A percentile compares a stretch with the other conserved stretches of the same genome.
These are phyloP conservation scores for Patella vulgata DNA, from an alignment of 1,140 invertebrate species.

Conservation along the genomic window DNA sequence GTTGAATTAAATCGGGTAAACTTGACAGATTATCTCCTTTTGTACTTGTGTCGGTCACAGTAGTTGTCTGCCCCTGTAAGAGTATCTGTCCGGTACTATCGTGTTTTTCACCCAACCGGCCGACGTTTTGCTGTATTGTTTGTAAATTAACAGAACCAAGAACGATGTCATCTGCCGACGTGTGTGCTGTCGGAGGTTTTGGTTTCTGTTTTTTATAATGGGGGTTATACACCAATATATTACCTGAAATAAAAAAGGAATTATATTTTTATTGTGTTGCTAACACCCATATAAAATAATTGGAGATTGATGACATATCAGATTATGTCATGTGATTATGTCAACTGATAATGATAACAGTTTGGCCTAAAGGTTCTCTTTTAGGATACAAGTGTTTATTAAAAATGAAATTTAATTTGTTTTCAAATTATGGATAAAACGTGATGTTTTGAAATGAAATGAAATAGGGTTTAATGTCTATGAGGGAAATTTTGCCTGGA, in stretches of 20 bases:
- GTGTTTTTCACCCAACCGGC: slow-evolving; percentile 24
- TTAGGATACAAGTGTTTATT: too few relatives aligned
- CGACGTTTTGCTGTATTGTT: slow-evolving; percentile 35
- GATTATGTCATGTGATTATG: background rate
- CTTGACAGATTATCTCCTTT: slow-evolving; percentile 8
- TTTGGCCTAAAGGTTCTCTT: too few relatives aligned
- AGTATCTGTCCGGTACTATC: background rate
- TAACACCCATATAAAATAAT: too few relatives aligned
- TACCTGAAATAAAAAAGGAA: slow-evolving; percentile 22
- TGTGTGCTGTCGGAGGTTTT: slow-evolving; percentile 1
- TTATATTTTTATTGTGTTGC: too few relatives aligned
- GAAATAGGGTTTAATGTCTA: too few relatives aligned
- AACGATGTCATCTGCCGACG: slow-evolving; percentile 33
- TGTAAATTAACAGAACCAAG: slow-evolving; percentile 33
- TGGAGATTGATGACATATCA: background rate
- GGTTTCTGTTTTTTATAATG: slow-evolving; percentile 23
- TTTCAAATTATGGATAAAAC: too few relatives aligned
- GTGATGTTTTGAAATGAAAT: too few relatives aligned
- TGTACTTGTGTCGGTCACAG: background rate
- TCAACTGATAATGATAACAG: background rate
- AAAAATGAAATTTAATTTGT: too few relatives aligned
- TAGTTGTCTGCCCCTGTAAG: slow-evolving; percentile 3
- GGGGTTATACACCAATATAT: slow-evolving; percentile 34
- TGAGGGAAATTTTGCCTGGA: too few relatives aligned
- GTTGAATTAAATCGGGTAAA: slow-evolving; percentile 42